phyloP scores from a whole-genome alignment of 2,113 vertebrate genomes.

The Gasterosteus aculeatus region DNA sequence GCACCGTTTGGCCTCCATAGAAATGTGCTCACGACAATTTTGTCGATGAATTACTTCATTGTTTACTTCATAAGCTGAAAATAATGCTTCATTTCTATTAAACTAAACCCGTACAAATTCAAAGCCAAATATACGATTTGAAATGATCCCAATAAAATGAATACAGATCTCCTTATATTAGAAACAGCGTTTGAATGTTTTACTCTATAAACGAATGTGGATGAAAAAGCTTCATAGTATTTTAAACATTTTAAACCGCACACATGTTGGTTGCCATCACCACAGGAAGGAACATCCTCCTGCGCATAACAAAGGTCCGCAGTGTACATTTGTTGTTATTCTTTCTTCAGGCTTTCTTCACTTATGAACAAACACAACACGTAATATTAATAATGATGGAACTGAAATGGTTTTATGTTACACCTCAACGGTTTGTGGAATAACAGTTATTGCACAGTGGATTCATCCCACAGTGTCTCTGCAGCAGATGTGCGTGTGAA shows the following conservation, averaged over 20 bases:
- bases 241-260: neutral
- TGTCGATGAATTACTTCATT: neutral
- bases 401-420: neutral
- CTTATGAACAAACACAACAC: neutral
- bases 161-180: neutral
- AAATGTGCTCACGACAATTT: neutral
- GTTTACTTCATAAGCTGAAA: neutral
- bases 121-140: neutral
- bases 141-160: neutral
- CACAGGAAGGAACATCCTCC: neutral
- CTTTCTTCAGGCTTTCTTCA: neutral
- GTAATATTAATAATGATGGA: neutral
- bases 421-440: slow-evolving; percentile 7
- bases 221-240: neutral
- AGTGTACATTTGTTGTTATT: neutral
- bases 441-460: slow-evolving; percentile 1
- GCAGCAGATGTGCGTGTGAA: neutral
- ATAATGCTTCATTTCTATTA: too few relatives aligned
- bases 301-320: slow-evolving; percentile 20
- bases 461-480: neutral
- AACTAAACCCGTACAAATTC: neutral
- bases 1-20: neutral
- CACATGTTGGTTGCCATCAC: neutral
- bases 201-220: neutral
- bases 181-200: neutral